These are phyloP conservation scores for Panagrolaimus sp. DNA, from an alignment of 1,140 invertebrate genomes.

Conservation along the genomic window DNA sequence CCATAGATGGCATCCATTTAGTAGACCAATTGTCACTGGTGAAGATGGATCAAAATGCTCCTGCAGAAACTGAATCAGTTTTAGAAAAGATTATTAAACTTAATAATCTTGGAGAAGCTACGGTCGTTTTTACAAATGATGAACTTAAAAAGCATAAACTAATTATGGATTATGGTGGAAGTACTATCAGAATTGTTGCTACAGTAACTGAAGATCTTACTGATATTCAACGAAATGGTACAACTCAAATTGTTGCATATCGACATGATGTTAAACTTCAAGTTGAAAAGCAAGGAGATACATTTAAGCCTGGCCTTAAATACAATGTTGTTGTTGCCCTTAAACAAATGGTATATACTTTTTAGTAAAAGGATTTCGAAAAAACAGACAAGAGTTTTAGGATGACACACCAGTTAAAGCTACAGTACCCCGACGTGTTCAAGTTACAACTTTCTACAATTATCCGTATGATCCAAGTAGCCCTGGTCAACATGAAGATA, in stretches of 20 bases:
- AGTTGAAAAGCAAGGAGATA: slow-evolving; percentile 73
- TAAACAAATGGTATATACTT: slow-evolving; percentile 47
- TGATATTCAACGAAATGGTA: slow-evolving; percentile 66
- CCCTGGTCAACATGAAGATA: slow-evolving; percentile 47
- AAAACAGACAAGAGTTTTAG: too few relatives aligned
- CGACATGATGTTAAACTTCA: slow-evolving; percentile 77
- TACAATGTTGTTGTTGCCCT: slow-evolving; percentile 72
- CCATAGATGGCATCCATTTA: slow-evolving; percentile 43
- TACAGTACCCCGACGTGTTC: slow-evolving; percentile 51
- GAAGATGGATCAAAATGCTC: slow-evolving; percentile 28
- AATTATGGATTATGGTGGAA: slow-evolving; percentile 62
- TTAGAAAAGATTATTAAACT: slow-evolving; percentile 59
- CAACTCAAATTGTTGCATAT: slow-evolving; percentile 63
- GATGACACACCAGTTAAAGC: slow-evolving; percentile 46
- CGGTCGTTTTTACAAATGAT: slow-evolving; percentile 52
- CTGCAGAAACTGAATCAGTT: slow-evolving; percentile 48
- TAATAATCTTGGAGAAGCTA: slow-evolving; percentile 54
- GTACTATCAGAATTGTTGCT: slow-evolving; percentile 63
- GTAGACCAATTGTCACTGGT: slow-evolving; percentile 23
- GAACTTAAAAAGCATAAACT: slow-evolving; percentile 50
- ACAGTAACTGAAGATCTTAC: slow-evolving; percentile 68
- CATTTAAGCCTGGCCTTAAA: slow-evolving; percentile 78
- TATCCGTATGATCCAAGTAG: slow-evolving; percentile 47
- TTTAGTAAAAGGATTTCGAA: too few relatives aligned
- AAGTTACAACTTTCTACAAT: slow-evolving; percentile 56